phyloP scores from a whole-genome alignment of 2,113 vertebrate species.

The Sinocyclocheilus grahami region DNA sequence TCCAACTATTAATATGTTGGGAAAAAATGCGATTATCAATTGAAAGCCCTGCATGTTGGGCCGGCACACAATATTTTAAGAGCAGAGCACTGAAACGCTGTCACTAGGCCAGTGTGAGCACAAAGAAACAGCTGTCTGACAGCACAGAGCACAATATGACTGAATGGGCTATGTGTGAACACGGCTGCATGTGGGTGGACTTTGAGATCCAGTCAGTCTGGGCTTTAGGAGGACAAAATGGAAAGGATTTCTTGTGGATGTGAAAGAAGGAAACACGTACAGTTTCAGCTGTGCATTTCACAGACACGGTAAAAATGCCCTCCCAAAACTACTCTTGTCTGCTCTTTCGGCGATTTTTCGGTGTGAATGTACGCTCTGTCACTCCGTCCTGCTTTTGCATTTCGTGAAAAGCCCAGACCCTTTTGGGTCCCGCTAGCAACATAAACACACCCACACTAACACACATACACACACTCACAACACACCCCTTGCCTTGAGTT shows the following conservation, averaged over 20 bases:
- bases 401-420: conserved; percentile 74
- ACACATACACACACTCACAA: conserved; percentile 24
- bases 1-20: background rate
- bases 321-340: background rate
- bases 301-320: background rate
- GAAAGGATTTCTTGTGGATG: conserved; percentile 55
- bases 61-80: conserved; percentile 35
- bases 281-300: background rate
- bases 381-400: conserved; percentile 64
- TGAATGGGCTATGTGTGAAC: conserved; percentile 53
- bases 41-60: background rate
- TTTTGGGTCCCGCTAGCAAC: conserved; percentile 73
- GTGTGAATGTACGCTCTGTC: conserved; percentile 16
- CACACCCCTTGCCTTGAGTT: conserved; percentile 73
- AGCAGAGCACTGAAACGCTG: conserved; percentile 16
- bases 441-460: conserved; percentile 73
- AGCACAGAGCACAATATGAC: conserved; percentile 57
- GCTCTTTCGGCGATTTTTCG: conserved; percentile 2
- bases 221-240: background rate
- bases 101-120: background rate
- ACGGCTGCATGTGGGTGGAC: conserved; percentile 68
- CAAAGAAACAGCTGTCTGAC: conserved; percentile 51
- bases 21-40: conserved; percentile 21
- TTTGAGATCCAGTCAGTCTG: conserved; percentile 41
- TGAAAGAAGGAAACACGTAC: conserved; percentile 56